phyloP scores from a whole-genome alignment of 2,888 invertebrate genomes.

The Idaea biselata region DNA sequence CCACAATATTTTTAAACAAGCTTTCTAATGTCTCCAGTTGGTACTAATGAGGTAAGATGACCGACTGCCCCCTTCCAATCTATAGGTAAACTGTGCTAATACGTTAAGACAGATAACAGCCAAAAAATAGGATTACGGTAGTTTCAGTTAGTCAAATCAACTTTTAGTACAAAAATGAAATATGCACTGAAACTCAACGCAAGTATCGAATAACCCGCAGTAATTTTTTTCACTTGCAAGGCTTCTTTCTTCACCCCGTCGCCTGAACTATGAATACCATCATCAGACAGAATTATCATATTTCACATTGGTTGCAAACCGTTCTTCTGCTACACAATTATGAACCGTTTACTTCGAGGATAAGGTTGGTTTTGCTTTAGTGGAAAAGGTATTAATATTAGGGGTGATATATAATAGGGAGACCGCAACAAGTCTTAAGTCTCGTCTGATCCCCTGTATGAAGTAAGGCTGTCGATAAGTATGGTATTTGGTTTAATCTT shows the following conservation, averaged over 20 bases:
- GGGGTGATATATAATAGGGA: constrained; percentile 52
- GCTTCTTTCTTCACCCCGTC: constrained; percentile 53
- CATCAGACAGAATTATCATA: constrained; percentile 75
- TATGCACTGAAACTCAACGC: neutral
- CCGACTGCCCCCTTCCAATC: too few species aligned
- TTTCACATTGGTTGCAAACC: constrained; percentile 53
- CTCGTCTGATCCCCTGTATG: constrained; percentile 26
- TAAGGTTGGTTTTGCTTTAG: constrained; percentile 20
- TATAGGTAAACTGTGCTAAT: too few species aligned
- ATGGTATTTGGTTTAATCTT: neutral
- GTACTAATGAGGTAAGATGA: too few species aligned
- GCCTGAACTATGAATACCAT: constrained; percentile 71
- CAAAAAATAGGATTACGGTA: too few species aligned
- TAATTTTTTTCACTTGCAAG: constrained; percentile 55
- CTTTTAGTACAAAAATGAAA: too few species aligned
- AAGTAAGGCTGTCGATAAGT: neutral
- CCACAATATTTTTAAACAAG: too few species aligned
- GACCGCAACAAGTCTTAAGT: constrained; percentile 64
- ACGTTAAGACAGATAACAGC: too few species aligned
- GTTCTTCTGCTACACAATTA: constrained; percentile 11
- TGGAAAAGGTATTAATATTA: constrained; percentile 25
- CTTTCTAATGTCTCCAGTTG: too few species aligned
- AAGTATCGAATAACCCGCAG: constrained; percentile 47
- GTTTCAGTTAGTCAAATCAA: too few species aligned
- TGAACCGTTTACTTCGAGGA: neutral